Base-by-base conservation (phyloP, 64 coral and sea anemone species). In the Stichodactyla mertensii region DNA sequence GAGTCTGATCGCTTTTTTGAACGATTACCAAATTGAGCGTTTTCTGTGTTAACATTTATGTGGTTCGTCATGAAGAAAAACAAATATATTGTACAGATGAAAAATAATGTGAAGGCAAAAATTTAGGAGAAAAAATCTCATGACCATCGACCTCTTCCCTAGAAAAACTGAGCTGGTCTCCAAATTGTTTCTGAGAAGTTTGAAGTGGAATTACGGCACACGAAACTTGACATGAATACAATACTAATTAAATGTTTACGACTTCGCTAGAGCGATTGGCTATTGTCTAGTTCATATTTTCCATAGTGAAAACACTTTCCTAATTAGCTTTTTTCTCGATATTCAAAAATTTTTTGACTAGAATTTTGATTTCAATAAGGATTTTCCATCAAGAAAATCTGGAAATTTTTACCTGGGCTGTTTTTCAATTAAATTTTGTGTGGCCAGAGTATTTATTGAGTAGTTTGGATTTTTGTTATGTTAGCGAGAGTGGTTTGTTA, bases 211-310 rank as follows among this genome's bases (percentile, higher is more conserved):
- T 8, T 27, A 74, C 8, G 14, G 8, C 14, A 31, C 23, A 27
- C 24, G 4, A 74, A 74, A 10, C 69, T 74, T 4, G 4, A 19
- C 19, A 0, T 62, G 24, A 74, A 19, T 10, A 74, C 24, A 74
- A 74, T 58, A 15, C 3, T 45, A 3, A 2, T n/a, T n/a, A 22
- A 31, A 74, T 74, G 69, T 74, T 74, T 71, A 71, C 10, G 6
- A 71, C 22, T 8, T 74, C 6, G n/a, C n/a, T n/a, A 7, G 69
- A 74, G 27, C 23, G 23, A 74, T 74, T 74, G 69, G 7, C 23
- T 74, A 74, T 31, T 74, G 69, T 74, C 69, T 74, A 31, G 69
- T 74, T 74, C 69, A 74, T 55, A 83, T 58, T 54, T 83, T 55
- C 53, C 52, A 28, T 31, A 74, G 69, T 12, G 14, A 31, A 71